These are phyloP conservation scores for Lottia gigantea DNA, from an alignment of 2,888 invertebrate genomes.

Conservation along the genomic window DNA sequence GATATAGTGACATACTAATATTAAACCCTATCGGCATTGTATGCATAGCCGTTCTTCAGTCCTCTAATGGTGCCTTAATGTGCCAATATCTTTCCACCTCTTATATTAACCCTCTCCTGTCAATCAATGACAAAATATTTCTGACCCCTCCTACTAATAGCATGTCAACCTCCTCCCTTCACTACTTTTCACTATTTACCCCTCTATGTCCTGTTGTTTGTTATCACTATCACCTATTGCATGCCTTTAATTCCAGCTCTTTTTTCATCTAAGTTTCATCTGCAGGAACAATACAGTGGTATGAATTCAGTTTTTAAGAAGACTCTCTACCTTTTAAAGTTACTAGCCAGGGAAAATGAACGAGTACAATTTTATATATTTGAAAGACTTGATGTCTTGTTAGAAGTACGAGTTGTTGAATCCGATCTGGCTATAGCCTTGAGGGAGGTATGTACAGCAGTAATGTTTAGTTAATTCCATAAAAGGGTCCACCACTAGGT, in stretches of 20 bases:
- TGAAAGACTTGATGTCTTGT: slow-evolving; percentile 62
- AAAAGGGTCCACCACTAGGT: no score
- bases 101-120: no score
- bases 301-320: slow-evolving; percentile 64
- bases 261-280: slow-evolving; percentile 6
- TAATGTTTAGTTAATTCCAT: no score
- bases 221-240: slow-evolving; percentile 3
- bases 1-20: no score
- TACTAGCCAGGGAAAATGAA: slow-evolving; percentile 62
- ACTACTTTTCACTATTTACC: background rate
- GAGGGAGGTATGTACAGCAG: slow-evolving; percentile 54
- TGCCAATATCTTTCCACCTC: no score
- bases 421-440: slow-evolving; percentile 63
- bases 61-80: no score
- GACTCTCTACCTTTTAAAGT: slow-evolving; percentile 60
- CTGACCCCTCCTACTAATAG: no score
- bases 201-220: no score
- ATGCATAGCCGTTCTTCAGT: no score
- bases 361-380: slow-evolving; percentile 65
- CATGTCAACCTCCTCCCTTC: background rate
- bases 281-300: slow-evolving; percentile 63
- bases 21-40: no score
- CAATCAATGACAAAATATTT: no score
- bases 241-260: slow-evolving; percentile 6
- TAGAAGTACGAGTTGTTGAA: slow-evolving; percentile 64